Evolutionary conservation across 2,888 invertebrate species (phyloP).

Genomic region (Cylindroiulus punctatus): DNA sequence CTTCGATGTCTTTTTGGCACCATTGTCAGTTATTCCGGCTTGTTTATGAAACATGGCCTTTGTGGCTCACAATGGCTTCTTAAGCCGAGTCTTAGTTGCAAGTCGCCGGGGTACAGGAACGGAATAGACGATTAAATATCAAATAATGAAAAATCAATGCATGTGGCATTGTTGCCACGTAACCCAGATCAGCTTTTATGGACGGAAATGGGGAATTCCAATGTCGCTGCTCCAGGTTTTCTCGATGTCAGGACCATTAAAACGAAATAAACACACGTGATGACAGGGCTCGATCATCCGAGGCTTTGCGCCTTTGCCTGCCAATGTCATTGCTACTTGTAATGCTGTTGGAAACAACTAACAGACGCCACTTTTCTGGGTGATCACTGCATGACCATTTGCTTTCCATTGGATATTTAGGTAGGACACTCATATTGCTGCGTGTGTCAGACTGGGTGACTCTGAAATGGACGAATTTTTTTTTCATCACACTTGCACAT

Average conservation of each 20-base stretch:
- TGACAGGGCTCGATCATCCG: not conserved
- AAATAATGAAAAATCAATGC: slow-evolving; percentile 38
- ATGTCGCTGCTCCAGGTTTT: slow-evolving; percentile 8
- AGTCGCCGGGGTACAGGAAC: not conserved
- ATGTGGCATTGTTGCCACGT: slow-evolving; percentile 38
- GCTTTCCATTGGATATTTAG: no score
- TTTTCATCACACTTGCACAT: no score
- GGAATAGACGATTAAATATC: slow-evolving; percentile 29
- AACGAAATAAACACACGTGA: slow-evolving; percentile 14
- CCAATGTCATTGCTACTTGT: no score
- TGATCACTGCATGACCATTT: no score
- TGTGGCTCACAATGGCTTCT: not conserved
- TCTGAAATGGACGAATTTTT: no score
- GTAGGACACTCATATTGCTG: no score
- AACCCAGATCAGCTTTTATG: slow-evolving; percentile 34
- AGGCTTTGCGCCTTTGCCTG: not conserved
- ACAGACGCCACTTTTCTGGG: no score
- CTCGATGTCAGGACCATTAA: not conserved
- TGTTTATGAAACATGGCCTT: slow-evolving; percentile 34
- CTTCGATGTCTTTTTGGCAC: slow-evolving; percentile 27
- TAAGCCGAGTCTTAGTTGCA: not conserved
- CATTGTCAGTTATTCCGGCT: slow-evolving; percentile 9
- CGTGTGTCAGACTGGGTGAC: no score
- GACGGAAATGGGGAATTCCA: slow-evolving; percentile 4
- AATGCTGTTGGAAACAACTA: no score